Conservation (phyloP, 1,140 invertebrate genomes). For the Camponotus vicinus region DNA sequence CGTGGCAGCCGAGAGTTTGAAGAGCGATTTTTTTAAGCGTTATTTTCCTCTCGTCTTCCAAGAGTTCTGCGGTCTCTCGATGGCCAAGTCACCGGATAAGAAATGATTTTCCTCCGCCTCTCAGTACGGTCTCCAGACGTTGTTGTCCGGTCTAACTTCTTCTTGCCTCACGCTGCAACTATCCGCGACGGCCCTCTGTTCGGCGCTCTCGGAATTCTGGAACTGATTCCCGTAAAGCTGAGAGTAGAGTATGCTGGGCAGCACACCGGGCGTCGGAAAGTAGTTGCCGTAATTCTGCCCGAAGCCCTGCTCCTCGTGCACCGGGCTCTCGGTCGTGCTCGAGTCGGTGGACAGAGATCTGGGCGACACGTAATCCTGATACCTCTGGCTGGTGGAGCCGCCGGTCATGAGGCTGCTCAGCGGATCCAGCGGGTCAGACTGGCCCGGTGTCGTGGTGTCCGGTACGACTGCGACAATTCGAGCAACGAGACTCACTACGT, state of each 20-base stretch:
- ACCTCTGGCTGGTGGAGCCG: slow-evolving; percentile 82
- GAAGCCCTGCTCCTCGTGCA: slow-evolving; percentile 90
- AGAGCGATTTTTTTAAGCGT: slow-evolving; percentile 6
- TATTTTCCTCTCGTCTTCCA: slow-evolving; percentile 28
- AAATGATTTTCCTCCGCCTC: slow-evolving; percentile 27
- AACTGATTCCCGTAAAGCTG: slow-evolving; percentile 93
- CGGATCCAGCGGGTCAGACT: slow-evolving; percentile 89
- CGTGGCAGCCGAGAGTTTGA: neutral
- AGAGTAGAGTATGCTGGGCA: slow-evolving; percentile 93
- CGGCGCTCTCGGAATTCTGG: slow-evolving; percentile 88
- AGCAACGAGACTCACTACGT: slow-evolving; percentile 47
- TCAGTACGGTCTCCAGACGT: slow-evolving; percentile 85
- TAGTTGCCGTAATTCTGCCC: slow-evolving; percentile 90
- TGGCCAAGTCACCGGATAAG: slow-evolving; percentile 22
- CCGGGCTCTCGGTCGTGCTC: slow-evolving; percentile 93
- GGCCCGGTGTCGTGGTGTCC: slow-evolving; percentile 90
- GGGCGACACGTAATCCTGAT: slow-evolving; percentile 87
- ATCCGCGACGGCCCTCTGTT: slow-evolving; percentile 81
- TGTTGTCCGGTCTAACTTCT: slow-evolving; percentile 85
- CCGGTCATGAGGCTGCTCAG: slow-evolving; percentile 88
- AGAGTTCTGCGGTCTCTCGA: slow-evolving; percentile 6
- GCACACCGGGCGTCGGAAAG: slow-evolving; percentile 88
- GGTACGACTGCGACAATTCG: slow-evolving; percentile 88
- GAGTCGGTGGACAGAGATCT: slow-evolving; percentile 92
- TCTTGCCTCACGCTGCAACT: slow-evolving; percentile 85